Evolutionary conservation across 2,113 vertebrate species (phyloP).

Genomic region (Thomomys bottae): DNA sequence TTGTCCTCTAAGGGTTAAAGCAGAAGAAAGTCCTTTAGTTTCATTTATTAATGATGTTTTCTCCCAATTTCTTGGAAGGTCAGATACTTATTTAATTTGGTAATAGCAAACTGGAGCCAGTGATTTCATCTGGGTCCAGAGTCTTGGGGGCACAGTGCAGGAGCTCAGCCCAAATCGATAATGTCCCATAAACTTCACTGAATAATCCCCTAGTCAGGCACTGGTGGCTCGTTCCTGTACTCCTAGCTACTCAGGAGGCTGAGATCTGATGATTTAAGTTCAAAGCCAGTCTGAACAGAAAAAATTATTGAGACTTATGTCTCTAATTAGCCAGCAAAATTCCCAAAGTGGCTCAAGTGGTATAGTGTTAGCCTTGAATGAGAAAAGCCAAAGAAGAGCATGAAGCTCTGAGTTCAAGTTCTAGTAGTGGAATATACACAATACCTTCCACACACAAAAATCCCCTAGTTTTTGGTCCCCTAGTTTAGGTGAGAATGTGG

Average conservation of each 20-base stretch:
- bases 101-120: background rate
- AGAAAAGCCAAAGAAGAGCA: too few relatives aligned
- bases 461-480: background rate
- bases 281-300: too few relatives aligned
- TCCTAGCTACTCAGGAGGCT: too few relatives aligned
- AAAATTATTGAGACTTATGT: too few relatives aligned
- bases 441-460: too few relatives aligned
- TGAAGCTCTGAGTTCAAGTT: too few relatives aligned
- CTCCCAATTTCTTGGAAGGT: background rate
- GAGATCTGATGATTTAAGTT: too few relatives aligned
- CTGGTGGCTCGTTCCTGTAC: too few relatives aligned
- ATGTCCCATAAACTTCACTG: background rate
- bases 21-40: background rate
- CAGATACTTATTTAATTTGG: background rate
- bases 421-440: too few relatives aligned
- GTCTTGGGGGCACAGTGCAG: background rate
- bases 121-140: background rate
- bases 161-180: background rate
- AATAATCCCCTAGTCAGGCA: background rate
- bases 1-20: background rate
- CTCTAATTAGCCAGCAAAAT: too few relatives aligned
- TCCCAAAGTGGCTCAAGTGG: too few relatives aligned
- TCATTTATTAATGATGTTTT: background rate
- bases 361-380: too few relatives aligned
- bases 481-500: background rate